Percentiles rank a stretch among this genome's conserved stretches.
Conservation (phyloP, 1,140 invertebrate species). For the Drosophila miranda region DNA sequence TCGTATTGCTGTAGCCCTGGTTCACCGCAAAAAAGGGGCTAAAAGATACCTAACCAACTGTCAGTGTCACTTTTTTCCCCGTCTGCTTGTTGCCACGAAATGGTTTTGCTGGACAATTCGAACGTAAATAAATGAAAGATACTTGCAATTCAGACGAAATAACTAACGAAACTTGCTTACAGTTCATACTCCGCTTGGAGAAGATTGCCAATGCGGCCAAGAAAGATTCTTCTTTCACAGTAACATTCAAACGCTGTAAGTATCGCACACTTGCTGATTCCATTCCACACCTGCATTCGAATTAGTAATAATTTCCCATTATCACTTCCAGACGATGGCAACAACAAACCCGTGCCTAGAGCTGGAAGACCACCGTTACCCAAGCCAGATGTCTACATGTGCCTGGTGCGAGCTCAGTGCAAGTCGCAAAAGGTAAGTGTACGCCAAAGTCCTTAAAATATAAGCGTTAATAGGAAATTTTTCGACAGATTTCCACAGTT, state of each 20-base stretch:
- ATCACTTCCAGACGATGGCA: slow-evolving; percentile 87
- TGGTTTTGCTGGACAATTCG: slow-evolving; percentile 88
- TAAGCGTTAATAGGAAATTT: background rate
- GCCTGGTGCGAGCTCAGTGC: slow-evolving; percentile 87
- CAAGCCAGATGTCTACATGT: slow-evolving; percentile 87
- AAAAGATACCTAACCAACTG: slow-evolving; percentile 35
- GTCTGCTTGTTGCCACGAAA: slow-evolving; percentile 76
- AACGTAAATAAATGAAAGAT: slow-evolving; percentile 56
- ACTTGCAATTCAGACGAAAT: background rate
- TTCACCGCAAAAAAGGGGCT: slow-evolving; percentile 15
- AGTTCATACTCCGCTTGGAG: slow-evolving; percentile 86
- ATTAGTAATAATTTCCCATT: background rate
- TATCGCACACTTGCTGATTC: slow-evolving; percentile 29
- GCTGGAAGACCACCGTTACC: slow-evolving; percentile 84
- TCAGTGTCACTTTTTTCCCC: slow-evolving; percentile 48
- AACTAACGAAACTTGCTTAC: slow-evolving; percentile 77
- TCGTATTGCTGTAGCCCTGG: slow-evolving; percentile 16
- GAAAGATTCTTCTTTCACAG: slow-evolving; percentile 85
- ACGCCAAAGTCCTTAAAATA: background rate
- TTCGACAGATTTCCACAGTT: slow-evolving; percentile 86
- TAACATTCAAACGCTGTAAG: slow-evolving; percentile 89
- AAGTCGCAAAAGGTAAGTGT: slow-evolving; percentile 86
- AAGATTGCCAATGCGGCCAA: slow-evolving; percentile 86
- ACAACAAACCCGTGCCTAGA: slow-evolving; percentile 87
- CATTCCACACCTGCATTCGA: background rate